Percentiles rank a stretch among this genome's conserved stretches.
phyloP scores from a whole-genome alignment of 2,113 vertebrate species.

The Sander lucioperca region DNA sequence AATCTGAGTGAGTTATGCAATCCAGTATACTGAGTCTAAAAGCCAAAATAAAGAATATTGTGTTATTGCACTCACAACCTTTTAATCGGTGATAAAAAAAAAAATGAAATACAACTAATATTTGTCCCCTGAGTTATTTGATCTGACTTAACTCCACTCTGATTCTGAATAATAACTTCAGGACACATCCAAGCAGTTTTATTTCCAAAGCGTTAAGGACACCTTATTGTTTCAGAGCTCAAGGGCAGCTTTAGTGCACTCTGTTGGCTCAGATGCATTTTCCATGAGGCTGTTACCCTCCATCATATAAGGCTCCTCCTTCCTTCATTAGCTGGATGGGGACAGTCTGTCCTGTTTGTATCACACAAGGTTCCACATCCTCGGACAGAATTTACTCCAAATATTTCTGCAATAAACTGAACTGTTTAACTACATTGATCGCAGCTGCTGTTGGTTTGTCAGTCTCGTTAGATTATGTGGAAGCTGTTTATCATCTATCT shows the following conservation, averaged over 20 bases:
- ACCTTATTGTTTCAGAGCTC: constrained; percentile 58
- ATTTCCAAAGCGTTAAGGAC: constrained; percentile 42
- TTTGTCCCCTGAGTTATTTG: background rate
- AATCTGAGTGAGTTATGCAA: constrained; percentile 19
- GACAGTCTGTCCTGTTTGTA: constrained; percentile 23
- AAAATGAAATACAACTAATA: background rate
- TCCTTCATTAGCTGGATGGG: constrained; percentile 28
- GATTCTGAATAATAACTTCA: constrained; percentile 35
- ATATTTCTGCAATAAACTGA: constrained; percentile 39
- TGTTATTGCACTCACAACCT: background rate
- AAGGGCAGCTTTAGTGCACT: constrained; percentile 43
- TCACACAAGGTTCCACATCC: background rate
- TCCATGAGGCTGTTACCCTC: constrained; percentile 53
- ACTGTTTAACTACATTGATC: constrained; percentile 26
- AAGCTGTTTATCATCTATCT: background rate
- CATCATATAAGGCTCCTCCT: constrained; percentile 25
- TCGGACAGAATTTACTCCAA: constrained; percentile 25
- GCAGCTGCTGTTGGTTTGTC: constrained; percentile 46
- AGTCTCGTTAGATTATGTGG: constrained; percentile 17
- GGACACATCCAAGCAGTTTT: constrained; percentile 50
- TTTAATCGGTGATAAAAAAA: background rate
- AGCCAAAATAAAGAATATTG: constrained; percentile 6
- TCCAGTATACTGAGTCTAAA: background rate
- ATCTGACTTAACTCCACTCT: constrained; percentile 21
- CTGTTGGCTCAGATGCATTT: constrained; percentile 40